A percentile compares a stretch with the other conserved stretches of the same genome.
phyloP scores from a whole-genome alignment of 2,888 invertebrate species.

The Spialia ferax region DNA sequence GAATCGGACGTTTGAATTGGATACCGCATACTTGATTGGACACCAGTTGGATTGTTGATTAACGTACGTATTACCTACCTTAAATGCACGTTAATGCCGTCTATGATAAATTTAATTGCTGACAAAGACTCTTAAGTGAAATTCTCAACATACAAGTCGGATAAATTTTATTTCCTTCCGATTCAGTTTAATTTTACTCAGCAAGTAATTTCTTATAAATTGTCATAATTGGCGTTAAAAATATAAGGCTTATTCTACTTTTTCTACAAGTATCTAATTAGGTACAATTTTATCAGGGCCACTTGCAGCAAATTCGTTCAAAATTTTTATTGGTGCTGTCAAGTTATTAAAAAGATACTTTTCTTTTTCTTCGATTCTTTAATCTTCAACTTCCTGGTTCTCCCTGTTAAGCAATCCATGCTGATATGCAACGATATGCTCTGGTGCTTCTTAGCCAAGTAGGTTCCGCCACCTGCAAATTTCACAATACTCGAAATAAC shows the following conservation, averaged over 20 bases:
- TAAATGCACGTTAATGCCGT: neutral
- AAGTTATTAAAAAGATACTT: neutral
- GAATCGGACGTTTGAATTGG: slow-evolving; percentile 60
- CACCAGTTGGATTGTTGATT: slow-evolving; percentile 69
- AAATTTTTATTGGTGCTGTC: neutral
- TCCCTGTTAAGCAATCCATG: slow-evolving; percentile 21
- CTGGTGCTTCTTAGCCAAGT: slow-evolving; percentile 27
- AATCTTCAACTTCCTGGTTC: neutral
- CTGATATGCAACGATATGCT: slow-evolving; percentile 26
- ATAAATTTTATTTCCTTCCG: neutral
- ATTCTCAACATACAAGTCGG: too few species aligned
- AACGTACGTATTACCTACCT: slow-evolving; percentile 66
- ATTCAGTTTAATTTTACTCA: neutral
- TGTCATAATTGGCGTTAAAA: too few species aligned
- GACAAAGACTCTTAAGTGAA: neutral
- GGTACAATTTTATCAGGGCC: too few species aligned
- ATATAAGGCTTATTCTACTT: too few species aligned
- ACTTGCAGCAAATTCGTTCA: too few species aligned
- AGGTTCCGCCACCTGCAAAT: slow-evolving; percentile 14
- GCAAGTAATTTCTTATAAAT: too few species aligned
- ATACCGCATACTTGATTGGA: slow-evolving; percentile 54
- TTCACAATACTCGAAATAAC: slow-evolving; percentile 19
- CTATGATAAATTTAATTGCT: slow-evolving; percentile 2
- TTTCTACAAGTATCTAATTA: too few species aligned
- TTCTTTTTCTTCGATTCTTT: neutral